Evolutionary conservation across 2,797 vertebrate species (phyloP), one percentile per base, ranked within the genome.

Genomic region (Hemibagrus guttatus): DNA sequence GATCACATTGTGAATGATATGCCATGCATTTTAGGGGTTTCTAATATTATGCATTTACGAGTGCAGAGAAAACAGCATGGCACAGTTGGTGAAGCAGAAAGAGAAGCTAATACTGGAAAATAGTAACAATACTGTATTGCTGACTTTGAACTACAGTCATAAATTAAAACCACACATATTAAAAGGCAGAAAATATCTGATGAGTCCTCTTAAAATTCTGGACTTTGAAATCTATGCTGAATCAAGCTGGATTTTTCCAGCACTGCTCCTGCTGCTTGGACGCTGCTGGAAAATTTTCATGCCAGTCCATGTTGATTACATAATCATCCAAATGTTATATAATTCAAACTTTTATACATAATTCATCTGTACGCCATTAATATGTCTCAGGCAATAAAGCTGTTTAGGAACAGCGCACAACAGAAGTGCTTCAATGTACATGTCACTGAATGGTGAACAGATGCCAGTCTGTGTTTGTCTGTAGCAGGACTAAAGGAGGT

Each of bases 201-300:
- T 13, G 28, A 28, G 16, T 28, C 66, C 49, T 88, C 89, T 6
- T 87, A 79, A 93, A 93, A 93, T 93, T 89, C 90, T 72, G 90
- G 91, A 88, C 78, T 90, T 90, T 87, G 75, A 92, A 92, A 91
- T 90, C 91, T 92, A 88, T 84, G 88, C 89, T 84, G 88, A 91
- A 93, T 92, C 91, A 93, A 90, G 89, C 90, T 90, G 92, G 93
- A 91, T 92, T 92, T n/a, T 92, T 90, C 89, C 89, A 74, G 66
- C 88, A 92, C 68, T 31, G 83, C 91, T 90, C 83, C 75, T 88
- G 83, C 89, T 71, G 85, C 89, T 87, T 91, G 71, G 88, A 91
- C 87, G 87, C 85, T 86, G 71, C 63, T 42, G 64, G 82, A 84
- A 82, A 89, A 90, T 85, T 88, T 88, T 86, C 87, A 92, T 87